A percentile compares a stretch with the other conserved stretches of the same genome.
Conservation (phyloP, 2,888 invertebrate species). For the Eristalis tenax region DNA sequence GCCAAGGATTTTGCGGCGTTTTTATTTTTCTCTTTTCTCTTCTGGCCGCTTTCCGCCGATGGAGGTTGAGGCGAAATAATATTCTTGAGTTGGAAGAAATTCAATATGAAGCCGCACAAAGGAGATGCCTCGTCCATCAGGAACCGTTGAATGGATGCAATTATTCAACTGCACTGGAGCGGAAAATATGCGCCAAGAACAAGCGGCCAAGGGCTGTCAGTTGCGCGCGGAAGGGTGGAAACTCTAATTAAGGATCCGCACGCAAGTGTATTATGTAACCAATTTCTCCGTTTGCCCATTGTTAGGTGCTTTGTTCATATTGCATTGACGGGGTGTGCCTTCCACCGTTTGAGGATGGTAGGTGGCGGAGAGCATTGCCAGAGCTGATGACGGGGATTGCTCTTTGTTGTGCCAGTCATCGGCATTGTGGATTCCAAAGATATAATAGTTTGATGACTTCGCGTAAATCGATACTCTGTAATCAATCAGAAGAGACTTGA, state of each 20-base stretch:
- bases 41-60: neutral
- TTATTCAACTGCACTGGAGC: conserved; percentile 45
- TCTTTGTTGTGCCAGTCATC: too few relatives aligned
- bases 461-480: too few relatives aligned
- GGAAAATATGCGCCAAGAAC: conserved; percentile 55
- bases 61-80: conserved; percentile 19
- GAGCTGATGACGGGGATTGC: too few relatives aligned
- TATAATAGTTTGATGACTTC: too few relatives aligned
- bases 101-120: conserved; percentile 48
- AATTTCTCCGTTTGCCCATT: conserved; percentile 1
- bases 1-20: conserved; percentile 33
- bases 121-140: conserved; percentile 38
- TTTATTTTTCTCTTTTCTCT: neutral
- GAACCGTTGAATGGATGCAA: conserved; percentile 43
- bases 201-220: neutral
- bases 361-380: too few relatives aligned
- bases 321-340: neutral
- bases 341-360: too few relatives aligned
- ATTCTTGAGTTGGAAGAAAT: conserved; percentile 59
- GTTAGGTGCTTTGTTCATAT: conserved; percentile 4
- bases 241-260: conserved; percentile 13
- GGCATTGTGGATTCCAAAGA: too few relatives aligned
- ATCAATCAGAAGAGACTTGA: too few relatives aligned
- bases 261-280: conserved; percentile 22
- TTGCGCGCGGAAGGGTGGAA: neutral